phyloP scores from a whole-genome alignment of 2,113 vertebrate species.

The Podarcis raffonei region DNA sequence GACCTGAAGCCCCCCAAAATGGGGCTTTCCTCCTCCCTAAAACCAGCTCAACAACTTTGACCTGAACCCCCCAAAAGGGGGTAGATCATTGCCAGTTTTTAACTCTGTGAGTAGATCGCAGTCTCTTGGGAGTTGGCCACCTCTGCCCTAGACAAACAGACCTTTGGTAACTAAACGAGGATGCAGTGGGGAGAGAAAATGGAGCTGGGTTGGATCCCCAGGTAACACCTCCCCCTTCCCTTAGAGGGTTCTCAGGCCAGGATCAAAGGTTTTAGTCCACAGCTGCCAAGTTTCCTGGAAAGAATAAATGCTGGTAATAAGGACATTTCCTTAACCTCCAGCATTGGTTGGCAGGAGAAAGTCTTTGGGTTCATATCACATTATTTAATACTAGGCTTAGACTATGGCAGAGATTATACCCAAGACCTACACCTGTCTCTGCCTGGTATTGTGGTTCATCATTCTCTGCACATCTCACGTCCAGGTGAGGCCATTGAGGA shows the following conservation, averaged over 20 bases:
- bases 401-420: neutral
- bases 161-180: neutral
- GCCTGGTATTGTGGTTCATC: neutral
- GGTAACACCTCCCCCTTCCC: neutral
- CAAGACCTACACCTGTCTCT: neutral
- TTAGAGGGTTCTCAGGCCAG: no score
- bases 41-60: no score
- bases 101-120: no score
- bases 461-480: neutral
- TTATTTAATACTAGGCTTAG: neutral
- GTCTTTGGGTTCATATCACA: neutral
- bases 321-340: neutral
- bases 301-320: neutral
- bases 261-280: neutral
- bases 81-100: no score
- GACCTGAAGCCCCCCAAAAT: no score
- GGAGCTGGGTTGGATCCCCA: neutral
- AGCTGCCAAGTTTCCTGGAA: neutral
- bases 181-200: neutral
- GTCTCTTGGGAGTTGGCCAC: no score
- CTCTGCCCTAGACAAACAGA: neutral
- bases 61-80: no score
- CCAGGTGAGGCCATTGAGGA: neutral
- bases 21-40: no score
- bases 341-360: neutral